Evolutionary conservation across 2,888 invertebrate genomes (phyloP).

Genomic region (Nasonovia ribisnigri): DNA sequence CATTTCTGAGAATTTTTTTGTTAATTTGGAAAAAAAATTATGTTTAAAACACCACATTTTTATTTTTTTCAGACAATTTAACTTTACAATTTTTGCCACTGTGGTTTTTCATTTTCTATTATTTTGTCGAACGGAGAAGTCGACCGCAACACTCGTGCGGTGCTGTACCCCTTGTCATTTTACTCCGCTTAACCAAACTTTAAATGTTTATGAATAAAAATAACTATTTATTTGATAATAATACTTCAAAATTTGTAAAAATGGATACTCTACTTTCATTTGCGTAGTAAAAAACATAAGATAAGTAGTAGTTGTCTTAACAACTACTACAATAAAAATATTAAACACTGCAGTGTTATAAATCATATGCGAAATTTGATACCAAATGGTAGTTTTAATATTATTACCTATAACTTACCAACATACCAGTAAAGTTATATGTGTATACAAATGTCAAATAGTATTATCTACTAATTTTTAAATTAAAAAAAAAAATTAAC

Average conservation of each 20-base stretch:
- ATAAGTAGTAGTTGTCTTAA: neutral
- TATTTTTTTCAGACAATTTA: neutral
- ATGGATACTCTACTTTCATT: neutral
- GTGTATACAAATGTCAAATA: neutral
- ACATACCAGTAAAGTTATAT: neutral
- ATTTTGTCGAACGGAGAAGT: neutral
- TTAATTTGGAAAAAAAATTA: neutral
- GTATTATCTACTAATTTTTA: neutral
- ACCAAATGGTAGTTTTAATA: neutral
- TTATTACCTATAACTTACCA: neutral
- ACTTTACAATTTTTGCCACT: neutral
- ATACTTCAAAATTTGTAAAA: neutral
- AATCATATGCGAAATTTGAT: neutral
- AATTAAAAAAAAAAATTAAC: neutral
- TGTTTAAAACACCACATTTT: neutral
- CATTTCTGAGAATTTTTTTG: neutral
- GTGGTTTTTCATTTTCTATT: neutral
- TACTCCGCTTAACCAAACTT: neutral
- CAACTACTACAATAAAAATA: neutral
- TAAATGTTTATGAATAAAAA: neutral
- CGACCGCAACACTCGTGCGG: neutral
- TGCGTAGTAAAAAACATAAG: neutral
- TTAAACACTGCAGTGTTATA: neutral
- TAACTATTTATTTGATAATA: neutral
- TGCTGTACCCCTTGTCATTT: neutral